Base-by-base conservation (phyloP, 2,113 vertebrate species). In the Myotis lucifugus region DNA sequence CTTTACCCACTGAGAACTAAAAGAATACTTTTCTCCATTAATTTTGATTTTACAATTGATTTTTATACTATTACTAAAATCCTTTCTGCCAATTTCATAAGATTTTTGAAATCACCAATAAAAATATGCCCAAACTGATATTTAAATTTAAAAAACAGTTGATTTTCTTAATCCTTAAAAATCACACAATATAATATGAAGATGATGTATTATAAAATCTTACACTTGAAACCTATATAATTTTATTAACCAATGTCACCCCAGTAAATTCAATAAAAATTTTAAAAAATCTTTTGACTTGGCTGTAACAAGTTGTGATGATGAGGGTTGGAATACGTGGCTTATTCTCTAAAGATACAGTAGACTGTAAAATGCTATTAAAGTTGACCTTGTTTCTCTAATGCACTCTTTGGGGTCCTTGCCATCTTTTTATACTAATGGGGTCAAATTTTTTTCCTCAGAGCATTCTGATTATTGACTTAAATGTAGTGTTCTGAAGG, bases 51-150 rank as follows among this genome's bases (percentile, higher is more conserved):
- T 88, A 73, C 93, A 96, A 95, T 2, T 86, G 17, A 40, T 93
- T 85, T 89, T 95, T 95, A 81, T 79, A 64, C 50, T 46, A 40
- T 90, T 95, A 93, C 48, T 94, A 94, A 97, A 97, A 97, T 91
- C 27, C 32, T 32, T 96, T 90, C 29, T 96, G 66, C n/a, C 50
- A 94, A 42, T 88, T 95, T 34, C 50, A 17, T 70, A 94, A 85
- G 6, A 48, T 84, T n/a, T 91, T 97, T 83, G 40, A 92, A 85
- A 95, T 67, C 61, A 90, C 61, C 0, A 0, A 23, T 64, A 52
- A 96, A 96, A 92, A 85, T 89, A 25, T 85, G 1, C 48, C 54
- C 0, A 54, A 3, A 85, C 82, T 32, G 52, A 88, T 14, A 90
- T 27, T 77, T 95, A 78, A 64, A 95, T 74, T 6, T 0, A 67